phyloP scores from a whole-genome alignment of 2,113 vertebrate species.

The Fregata magnificens region DNA sequence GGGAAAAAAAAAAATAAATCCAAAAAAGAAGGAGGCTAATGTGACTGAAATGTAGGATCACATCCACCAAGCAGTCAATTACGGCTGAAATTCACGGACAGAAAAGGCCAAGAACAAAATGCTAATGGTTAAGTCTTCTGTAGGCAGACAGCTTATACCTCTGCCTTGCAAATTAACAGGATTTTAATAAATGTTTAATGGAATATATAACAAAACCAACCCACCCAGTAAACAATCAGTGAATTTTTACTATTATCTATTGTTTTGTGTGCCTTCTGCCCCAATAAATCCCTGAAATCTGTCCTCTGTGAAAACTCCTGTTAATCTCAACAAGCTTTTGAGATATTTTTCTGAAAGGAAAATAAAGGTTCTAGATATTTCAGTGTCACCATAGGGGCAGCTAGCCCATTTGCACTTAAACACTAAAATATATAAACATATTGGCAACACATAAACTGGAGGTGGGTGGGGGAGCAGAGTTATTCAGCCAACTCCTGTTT shows the following conservation, averaged over 20 bases:
- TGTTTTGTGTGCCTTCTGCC: not conserved
- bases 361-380: not conserved
- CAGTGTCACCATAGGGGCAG: not conserved
- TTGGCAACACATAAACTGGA: not conserved
- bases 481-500: not conserved
- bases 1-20: not conserved
- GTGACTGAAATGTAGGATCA: not conserved
- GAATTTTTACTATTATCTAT: not conserved
- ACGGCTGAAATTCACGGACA: not conserved
- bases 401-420: not conserved
- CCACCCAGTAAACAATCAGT: not conserved
- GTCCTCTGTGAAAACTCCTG: not conserved
- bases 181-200: not conserved
- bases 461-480: not conserved
- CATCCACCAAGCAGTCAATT: not conserved
- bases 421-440: not conserved
- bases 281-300: not conserved
- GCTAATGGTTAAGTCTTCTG: not conserved
- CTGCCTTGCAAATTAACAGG: not conserved
- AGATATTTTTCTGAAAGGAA: not conserved
- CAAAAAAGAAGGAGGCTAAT: not conserved
- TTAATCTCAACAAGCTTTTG: not conserved
- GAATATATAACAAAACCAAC: not conserved
- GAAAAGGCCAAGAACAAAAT: not conserved
- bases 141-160: not conserved